These are phyloP conservation scores for Gymnothorax javanicus DNA, from an alignment of 2,797 vertebrate species.

Conservation along the genomic window DNA sequence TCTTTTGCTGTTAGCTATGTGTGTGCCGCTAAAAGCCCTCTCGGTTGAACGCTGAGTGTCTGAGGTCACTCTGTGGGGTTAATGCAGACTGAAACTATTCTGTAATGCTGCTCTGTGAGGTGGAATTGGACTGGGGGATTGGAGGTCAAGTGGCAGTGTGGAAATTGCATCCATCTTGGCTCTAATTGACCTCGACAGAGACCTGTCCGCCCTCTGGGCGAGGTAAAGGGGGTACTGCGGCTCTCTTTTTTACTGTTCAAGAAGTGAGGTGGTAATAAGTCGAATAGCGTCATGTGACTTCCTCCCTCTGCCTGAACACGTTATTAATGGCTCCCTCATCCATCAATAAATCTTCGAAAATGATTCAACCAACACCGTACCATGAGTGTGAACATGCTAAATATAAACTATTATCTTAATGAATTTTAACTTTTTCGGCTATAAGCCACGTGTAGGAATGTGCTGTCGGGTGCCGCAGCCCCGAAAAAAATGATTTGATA, in stretches of 20 bases:
- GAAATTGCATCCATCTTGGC: conserved; percentile 47
- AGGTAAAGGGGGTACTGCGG: not conserved
- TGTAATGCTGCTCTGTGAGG: not conserved
- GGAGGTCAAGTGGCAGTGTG: conserved; percentile 27
- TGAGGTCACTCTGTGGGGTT: not conserved
- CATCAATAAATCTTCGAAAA: not conserved
- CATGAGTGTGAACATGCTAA: no score
- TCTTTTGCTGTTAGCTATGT: not conserved
- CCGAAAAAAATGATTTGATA: no score
- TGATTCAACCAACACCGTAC: no score
- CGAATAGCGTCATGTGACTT: not conserved
- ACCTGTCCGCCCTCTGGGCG: not conserved
- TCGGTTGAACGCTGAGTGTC: not conserved
- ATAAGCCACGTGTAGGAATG: no score
- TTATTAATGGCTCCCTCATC: not conserved
- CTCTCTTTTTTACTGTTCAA: not conserved
- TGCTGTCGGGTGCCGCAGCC: no score
- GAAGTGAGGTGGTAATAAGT: not conserved
- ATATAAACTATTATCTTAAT: no score
- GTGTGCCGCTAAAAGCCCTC: not conserved
- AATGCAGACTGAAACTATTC: not conserved
- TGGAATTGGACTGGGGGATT: not conserved
- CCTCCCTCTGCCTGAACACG: not conserved
- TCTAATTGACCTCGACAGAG: conserved; percentile 57
- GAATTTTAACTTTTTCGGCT: no score